These are phyloP conservation scores for Eumaeus atala DNA, from an alignment of 1,140 invertebrate genomes.

Conservation along the genomic window DNA sequence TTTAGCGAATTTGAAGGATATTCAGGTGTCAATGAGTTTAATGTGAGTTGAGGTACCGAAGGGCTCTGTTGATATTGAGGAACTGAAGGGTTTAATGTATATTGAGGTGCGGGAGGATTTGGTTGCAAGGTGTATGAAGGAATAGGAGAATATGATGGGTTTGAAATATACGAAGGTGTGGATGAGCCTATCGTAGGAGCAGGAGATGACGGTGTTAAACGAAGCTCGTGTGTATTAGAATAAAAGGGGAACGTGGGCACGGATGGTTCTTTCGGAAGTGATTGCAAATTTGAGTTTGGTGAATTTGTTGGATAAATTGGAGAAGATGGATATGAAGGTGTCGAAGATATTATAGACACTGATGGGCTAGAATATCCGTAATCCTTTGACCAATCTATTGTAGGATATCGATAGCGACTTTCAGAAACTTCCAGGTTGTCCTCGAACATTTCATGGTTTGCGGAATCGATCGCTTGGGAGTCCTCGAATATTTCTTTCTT, in stretches of 20 bases:
- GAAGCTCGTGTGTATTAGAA: too few relatives aligned
- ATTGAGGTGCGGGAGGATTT: not conserved
- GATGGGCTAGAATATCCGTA: conserved; percentile 24
- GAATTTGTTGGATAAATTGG: too few relatives aligned
- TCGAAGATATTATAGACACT: not conserved
- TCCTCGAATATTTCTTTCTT: conserved; percentile 28
- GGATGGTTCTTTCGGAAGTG: too few relatives aligned
- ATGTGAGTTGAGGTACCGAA: not conserved
- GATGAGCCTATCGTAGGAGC: not conserved
- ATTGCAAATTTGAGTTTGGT: too few relatives aligned
- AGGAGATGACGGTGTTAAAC: not conserved
- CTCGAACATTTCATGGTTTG: conserved; percentile 1
- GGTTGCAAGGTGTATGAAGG: not conserved
- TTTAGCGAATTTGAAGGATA: not conserved
- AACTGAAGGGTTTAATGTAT: not conserved
- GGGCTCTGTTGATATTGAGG: not conserved
- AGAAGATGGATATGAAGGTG: not conserved
- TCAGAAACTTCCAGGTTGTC: conserved; percentile 10
- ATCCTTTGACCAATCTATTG: conserved; percentile 18
- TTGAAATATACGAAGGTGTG: not conserved
- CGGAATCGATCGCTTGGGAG: conserved; percentile 23
- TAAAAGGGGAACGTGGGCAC: too few relatives aligned
- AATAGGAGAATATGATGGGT: not conserved
- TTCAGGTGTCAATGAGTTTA: not conserved
- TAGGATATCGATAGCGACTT: conserved; percentile 7